Evolutionary conservation across 2,113 vertebrate genomes (phyloP), one percentile per base, ranked within the genome.

Genomic region (Grantiella picta): DNA sequence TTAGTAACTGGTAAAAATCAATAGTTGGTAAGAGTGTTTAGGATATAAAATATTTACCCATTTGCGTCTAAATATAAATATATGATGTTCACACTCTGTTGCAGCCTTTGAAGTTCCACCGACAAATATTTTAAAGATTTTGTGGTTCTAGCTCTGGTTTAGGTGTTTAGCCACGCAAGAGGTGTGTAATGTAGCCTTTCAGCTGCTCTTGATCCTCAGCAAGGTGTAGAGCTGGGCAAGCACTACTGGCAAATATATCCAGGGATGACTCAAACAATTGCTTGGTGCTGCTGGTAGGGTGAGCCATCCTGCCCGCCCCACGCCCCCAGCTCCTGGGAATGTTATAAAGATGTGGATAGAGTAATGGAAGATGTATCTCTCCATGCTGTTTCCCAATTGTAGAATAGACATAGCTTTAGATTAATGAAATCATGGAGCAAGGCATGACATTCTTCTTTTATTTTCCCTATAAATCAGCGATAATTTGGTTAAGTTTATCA

Each of bases 181-280:
- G 8, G 23, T 22, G 35, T 23, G 8, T 23, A 18, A 44, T 10
- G 40, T 3, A 27, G 5, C 16, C 36, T 66, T 69, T 56, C 2
- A 8, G 4, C 35, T 82, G 82, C 45, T 20, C 21, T 50, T 35
- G 29, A 36, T 28, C 22, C 40, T 70, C 15, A 33, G 38, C 4
- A 16, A 23, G 15, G 33, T 5, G 19, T 17, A 7, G 54, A 70
- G 17, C n/a, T 66, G 65, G 35, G 52, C 17, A 50, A 42, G 25
- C 17, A 16, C 15, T 12, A 59, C 29, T 0, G 0, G 35, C 24
- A 83, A 53, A 16, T 0, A 1, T 33, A 23, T 4, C 28, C 21
- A 29, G 9, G 47, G 28, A 6, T 7, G 4, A 25, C 14, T 35
- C 33, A 9, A 73, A 36, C 4, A 44, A 28, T 14, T 45, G 16